A percentile compares a stretch with the other conserved stretches of the same genome.
Evolutionary conservation across 35 echinoderm and acorn worm genomes (phyloP).

Genomic region (Hemicentrotus pulcherrimus): DNA sequence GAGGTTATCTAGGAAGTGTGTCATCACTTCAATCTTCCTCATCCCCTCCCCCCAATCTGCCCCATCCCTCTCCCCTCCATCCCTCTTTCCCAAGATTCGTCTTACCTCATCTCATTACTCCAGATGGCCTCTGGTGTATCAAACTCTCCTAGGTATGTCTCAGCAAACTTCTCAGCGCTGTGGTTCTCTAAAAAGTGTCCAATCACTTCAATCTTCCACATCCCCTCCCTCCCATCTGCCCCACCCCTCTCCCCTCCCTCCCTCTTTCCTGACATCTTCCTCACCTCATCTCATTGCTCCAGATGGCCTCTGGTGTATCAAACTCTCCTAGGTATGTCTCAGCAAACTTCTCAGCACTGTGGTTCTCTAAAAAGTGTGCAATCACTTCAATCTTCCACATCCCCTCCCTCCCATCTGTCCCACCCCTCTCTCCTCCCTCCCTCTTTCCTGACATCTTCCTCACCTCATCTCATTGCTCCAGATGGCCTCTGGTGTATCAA

Average conservation of each 20-base stretch:
- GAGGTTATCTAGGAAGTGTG: slow-evolving; percentile 83
- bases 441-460: not conserved
- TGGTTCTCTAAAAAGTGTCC: slow-evolving; percentile 96
- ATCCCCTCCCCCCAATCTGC: not conserved
- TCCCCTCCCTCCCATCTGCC: not conserved
- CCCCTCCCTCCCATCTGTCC: not conserved
- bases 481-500: slow-evolving; percentile 98
- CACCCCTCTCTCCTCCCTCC: not conserved
- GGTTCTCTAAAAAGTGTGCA: slow-evolving; percentile 95
- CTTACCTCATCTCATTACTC: not conserved
- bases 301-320: slow-evolving; percentile 97
- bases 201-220: slow-evolving; percentile 97
- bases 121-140: slow-evolving; percentile 96
- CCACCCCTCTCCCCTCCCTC: not conserved
- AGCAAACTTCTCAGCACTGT: slow-evolving; percentile 97
- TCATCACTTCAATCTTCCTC: slow-evolving; percentile 92
- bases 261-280: not conserved
- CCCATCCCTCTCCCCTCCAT: not conserved
- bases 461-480: slow-evolving; percentile 87
- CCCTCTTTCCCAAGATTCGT: no score
- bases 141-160: slow-evolving; percentile 97
- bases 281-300: slow-evolving; percentile 84
- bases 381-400: slow-evolving; percentile 93
- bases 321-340: slow-evolving; percentile 98
- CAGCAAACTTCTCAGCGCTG: slow-evolving; percentile 97